Base-by-base conservation (phyloP, 2,888 invertebrate genomes). In the Cinara cedri region DNA sequence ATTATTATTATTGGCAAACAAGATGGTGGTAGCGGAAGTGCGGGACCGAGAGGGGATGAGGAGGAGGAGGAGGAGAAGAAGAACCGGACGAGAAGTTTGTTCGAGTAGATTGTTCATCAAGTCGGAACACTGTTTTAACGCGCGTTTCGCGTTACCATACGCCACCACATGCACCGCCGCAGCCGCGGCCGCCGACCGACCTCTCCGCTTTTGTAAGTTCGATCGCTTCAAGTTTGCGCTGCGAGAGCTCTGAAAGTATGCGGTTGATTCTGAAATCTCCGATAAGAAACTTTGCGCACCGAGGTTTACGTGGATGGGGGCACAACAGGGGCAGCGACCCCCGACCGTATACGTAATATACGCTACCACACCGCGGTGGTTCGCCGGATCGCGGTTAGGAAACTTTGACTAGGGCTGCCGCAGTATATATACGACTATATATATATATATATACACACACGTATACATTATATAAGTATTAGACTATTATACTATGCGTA, bases 251-350 rank as follows among this genome's bases (percentile, higher is more conserved):
- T 65, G 66, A 66, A 76, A 76, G 66, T 68, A 76, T 68, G 66
- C 6, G 76, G 76, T 60, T 60, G 76, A 68, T 60, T 68, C 49
- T 60, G 57, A 78, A 78, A 68, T 78, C 49, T 78, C 60, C 57
- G 76, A 70, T 78, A 78, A 78, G 60, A 68, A 78, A 68, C 68
- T 68, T 78, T 68, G 68, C 11, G 2, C n/a, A 3, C 55, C 49
- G 63, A 68, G 68, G 76, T 78, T 57, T 70, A 42, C 34, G 54
- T 16, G 19, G 10, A 51, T n/a, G 14, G 10, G 13, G 42, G 11
- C 3, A n/a, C 2, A 11, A 34, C 34, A 3, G 10, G 62, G 9
- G 55, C 54, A 19, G 34, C n/a, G 9, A 10, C 42, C 42, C 42
- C 34, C 34, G 34, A 34, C 34, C 6, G 34, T 6, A 6, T 34